Base-by-base conservation (phyloP, 2,888 invertebrate species). In the Halictus ligatus region DNA sequence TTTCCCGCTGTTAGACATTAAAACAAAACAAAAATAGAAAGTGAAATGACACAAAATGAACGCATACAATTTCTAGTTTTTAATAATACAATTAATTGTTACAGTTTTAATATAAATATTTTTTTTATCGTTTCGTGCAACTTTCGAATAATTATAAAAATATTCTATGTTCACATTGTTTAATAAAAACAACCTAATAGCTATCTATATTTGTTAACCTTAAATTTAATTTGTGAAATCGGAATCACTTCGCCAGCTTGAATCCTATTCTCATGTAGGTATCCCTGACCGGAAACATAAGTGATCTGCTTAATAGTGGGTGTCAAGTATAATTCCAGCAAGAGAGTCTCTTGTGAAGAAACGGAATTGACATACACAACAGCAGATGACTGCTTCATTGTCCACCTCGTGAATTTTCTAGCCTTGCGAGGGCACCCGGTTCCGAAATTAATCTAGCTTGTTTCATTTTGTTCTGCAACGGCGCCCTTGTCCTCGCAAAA, bases 301-400 rank as follows among this genome's bases (percentile, higher is more conserved):
- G 12, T 15, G 69, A 40, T 69, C 18, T 10, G 35, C 12, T 10
- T 40, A 69, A 35, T 69, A 40, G 69, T 8, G 18, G 21, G 35
- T 40, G 40, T 69, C 35, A 35, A 40, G 69, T 69, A 40, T 69
- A 69, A 69, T 69, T 40, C 69, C 4, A 21, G 10, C 21, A 40
- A 69, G 69, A 69, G 40, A 40, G 5, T 21, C 40, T 40, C 40
- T 69, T 21, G 69, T 40, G 35, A 40, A 69, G 40, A 40, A 40
- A 10, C 64, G 8, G 15, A 64, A 64, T 64, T 29, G 40, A 21
- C 69, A 4, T 69, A 69, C 40, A 40, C 58, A 21, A n/a, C 40
- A 21, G 7, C 40, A 40, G 21, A 69, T 69, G 35, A 40, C 8
- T 69, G 29, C 8, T 15, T 29, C 54, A 82, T 58, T 82, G 74